phyloP scores from a whole-genome alignment of 2,797 vertebrate species.

The Acipenser oxyrinchus region DNA sequence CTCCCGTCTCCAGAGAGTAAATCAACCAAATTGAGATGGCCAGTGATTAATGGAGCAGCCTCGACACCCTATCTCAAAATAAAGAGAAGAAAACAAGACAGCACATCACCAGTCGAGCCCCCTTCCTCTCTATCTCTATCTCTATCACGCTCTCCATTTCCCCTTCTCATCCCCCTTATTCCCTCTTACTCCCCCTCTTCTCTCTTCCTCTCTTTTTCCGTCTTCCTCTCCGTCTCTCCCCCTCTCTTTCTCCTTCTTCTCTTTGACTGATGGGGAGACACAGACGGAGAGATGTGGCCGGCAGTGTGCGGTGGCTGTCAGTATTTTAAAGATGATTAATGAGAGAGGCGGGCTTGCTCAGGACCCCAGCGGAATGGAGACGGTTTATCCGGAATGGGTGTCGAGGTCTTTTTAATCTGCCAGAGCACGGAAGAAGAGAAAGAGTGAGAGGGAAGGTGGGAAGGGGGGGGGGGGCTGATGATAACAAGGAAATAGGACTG shows the following conservation, averaged over 20 bases:
- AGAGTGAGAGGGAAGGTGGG: conserved; percentile 1
- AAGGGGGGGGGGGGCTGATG: conserved; percentile 53
- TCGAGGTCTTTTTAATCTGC: conserved; percentile 75
- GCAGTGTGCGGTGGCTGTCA: conserved; percentile 78
- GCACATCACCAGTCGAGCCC: conserved; percentile 18
- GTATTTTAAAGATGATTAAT: conserved; percentile 99
- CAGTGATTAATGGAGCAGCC: conserved; percentile 60
- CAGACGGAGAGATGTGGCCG: conserved; percentile 64
- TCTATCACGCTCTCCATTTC: conserved; percentile 14
- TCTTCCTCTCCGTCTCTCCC: conserved; percentile 29
- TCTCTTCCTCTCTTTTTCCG: conserved; percentile 33
- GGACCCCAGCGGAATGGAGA: conserved; percentile 58
- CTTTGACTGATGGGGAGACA: conserved; percentile 73
- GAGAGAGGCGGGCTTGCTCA: conserved; percentile 72
- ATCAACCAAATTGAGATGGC: conserved; percentile 61
- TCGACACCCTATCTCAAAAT: conserved; percentile 14
- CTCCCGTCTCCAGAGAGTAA: conserved; percentile 44
- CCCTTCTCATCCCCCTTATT: conserved; percentile 25
- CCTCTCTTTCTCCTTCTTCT: conserved; percentile 39
- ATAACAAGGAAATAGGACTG: conserved; percentile 99
- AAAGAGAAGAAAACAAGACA: neutral
- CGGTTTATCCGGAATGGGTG: conserved; percentile 54
- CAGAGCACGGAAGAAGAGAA: conserved; percentile 44
- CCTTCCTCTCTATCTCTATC: conserved; percentile 9
- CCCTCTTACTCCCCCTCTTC: conserved; percentile 13